Conservation (phyloP, 2,113 vertebrate species). For the Notarius lentiginosus region DNA sequence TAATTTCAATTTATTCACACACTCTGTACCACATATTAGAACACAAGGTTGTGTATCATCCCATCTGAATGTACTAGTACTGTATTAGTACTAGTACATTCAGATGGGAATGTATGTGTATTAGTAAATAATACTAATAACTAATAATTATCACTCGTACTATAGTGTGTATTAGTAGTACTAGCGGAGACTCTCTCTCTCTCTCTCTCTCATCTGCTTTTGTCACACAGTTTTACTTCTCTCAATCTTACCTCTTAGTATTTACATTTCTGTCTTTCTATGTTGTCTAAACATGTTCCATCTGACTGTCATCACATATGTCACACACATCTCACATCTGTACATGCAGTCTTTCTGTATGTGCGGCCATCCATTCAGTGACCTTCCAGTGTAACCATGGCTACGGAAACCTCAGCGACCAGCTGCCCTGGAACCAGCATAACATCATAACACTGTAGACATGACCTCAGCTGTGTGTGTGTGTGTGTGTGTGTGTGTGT, state of each 20-base stretch:
- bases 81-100: not conserved
- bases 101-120: no score
- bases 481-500: constrained; percentile 18
- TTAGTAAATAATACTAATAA: not conserved
- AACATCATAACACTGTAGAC: constrained; percentile 26
- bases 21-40: not conserved
- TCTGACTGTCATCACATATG: not conserved
- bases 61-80: not conserved
- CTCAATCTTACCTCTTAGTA: not conserved
- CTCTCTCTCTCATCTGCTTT: not conserved
- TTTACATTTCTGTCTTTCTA: not conserved
- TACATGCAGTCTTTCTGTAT: not conserved
- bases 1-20: not conserved
- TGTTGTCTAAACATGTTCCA: not conserved
- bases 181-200: no score
- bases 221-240: not conserved
- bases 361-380: not conserved
- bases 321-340: constrained; percentile 4
- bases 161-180: not conserved
- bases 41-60: not conserved
- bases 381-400: constrained; percentile 41
- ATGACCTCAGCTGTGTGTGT: constrained; percentile 23
- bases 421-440: constrained; percentile 49
- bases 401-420: constrained; percentile 19
- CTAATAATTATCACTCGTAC: not conserved